phyloP scores from a whole-genome alignment of 2,888 invertebrate genomes.

The Sarcophaga caerulescens region DNA sequence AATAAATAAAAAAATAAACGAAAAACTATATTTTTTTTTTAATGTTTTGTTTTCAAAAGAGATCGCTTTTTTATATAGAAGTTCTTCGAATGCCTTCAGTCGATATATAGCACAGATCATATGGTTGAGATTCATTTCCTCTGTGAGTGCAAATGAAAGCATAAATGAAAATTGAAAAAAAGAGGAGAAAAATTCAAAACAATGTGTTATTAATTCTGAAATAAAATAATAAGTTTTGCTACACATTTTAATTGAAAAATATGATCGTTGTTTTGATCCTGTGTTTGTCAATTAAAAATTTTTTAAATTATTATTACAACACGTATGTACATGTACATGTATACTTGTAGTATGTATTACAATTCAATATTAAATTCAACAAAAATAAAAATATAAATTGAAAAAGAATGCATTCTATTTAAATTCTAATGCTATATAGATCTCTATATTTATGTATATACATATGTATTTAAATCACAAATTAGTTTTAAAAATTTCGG shows the following conservation, averaged over 20 bases:
- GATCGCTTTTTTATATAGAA: conserved; percentile 32
- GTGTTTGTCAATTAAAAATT: conserved; percentile 43
- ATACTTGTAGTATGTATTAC: neutral
- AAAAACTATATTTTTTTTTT: conserved; percentile 18
- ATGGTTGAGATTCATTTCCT: neutral
- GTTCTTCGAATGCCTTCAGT: neutral
- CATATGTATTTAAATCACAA: too few relatives aligned
- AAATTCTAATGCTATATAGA: too few relatives aligned
- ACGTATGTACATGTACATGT: neutral
- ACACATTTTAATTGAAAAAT: conserved; percentile 42
- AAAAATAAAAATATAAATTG: neutral
- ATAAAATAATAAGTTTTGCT: conserved; percentile 34
- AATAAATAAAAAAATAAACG: conserved; percentile 3
- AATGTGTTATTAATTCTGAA: conserved; percentile 49
- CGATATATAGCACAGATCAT: neutral
- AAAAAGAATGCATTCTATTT: too few relatives aligned
- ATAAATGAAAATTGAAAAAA: neutral
- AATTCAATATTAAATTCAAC: neutral
- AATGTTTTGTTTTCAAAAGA: conserved; percentile 35
- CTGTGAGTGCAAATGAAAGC: neutral
- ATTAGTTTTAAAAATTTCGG: too few relatives aligned
- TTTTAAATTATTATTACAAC: conserved; percentile 22
- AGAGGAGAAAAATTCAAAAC: neutral
- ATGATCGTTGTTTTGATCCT: conserved; percentile 4
- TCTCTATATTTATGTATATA: too few relatives aligned